These are phyloP conservation scores for Peromyscus polionotus DNA, from an alignment of 2,113 vertebrate species.

Conservation along the genomic window DNA sequence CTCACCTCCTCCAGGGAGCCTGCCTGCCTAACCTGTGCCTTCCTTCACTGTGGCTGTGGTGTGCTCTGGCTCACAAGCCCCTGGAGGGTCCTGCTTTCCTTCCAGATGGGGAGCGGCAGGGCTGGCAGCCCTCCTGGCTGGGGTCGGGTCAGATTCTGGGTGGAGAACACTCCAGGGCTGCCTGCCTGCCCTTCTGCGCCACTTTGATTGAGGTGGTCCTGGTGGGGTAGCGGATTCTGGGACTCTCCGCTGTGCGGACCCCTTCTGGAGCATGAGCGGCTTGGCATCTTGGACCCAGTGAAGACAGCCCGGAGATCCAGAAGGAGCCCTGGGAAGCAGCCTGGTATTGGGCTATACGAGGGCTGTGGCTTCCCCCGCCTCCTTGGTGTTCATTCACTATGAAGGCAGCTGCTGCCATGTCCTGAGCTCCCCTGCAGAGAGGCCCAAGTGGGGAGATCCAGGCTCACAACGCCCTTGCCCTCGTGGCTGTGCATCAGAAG, in stretches of 20 bases:
- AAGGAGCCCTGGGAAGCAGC: background rate
- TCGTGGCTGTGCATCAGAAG: rapidly evolving
- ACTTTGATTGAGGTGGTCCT: too few species aligned
- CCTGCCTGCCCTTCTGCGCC: background rate
- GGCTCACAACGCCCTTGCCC: background rate
- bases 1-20: conserved; percentile 1
- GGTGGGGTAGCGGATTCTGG: too few species aligned
- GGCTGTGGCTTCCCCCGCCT: background rate
- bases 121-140: background rate
- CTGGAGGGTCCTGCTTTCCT: background rate
- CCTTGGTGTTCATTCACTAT: background rate
- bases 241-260: background rate
- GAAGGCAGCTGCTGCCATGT: background rate
- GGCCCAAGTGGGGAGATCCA: background rate
- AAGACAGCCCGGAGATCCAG: background rate
- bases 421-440: background rate
- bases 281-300: background rate
- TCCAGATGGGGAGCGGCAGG: background rate
- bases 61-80: background rate
- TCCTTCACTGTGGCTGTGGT: background rate
- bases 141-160: background rate
- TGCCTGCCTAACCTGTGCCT: background rate
- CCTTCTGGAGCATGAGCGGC: background rate
- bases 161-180: background rate
- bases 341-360: background rate